Conservation (phyloP, 2,113 vertebrate genomes). For the Eublepharis macularius region DNA sequence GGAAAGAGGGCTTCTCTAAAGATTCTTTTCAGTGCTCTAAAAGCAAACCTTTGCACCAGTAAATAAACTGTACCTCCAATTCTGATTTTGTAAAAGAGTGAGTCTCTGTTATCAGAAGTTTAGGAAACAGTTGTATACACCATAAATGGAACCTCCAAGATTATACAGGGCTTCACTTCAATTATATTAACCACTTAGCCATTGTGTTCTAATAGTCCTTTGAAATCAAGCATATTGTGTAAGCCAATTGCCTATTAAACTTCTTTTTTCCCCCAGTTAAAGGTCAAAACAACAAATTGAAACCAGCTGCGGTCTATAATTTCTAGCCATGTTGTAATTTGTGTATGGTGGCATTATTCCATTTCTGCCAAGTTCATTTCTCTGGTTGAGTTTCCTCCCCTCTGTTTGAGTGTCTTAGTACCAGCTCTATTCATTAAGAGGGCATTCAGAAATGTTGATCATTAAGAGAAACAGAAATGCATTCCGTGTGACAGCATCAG, state of each 20-base stretch:
- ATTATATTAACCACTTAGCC: conserved; percentile 59
- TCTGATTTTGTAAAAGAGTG: not conserved
- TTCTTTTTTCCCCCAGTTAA: conserved; percentile 48
- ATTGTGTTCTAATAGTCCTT: conserved; percentile 47
- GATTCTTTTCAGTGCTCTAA: no score
- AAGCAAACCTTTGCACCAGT: no score
- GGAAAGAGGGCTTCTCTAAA: no score
- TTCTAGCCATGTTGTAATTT: conserved; percentile 51
- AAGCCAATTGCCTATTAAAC: conserved; percentile 70
- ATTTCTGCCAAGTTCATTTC: conserved; percentile 46
- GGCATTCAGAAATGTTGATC: conserved; percentile 15
- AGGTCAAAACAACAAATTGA: conserved; percentile 63
- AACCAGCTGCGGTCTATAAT: conserved; percentile 56
- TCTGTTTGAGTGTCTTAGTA: not conserved
- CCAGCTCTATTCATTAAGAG: conserved; percentile 49
- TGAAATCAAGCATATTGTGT: conserved; percentile 54
- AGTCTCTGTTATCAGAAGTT: not conserved
- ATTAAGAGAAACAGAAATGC: conserved; percentile 5
- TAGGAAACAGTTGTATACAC: fast-evolving
- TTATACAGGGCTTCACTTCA: conserved; percentile 10
- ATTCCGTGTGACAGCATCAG: not conserved
- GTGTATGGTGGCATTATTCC: conserved; percentile 49
- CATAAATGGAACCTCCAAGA: not conserved
- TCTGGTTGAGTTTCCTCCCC: conserved; percentile 37
- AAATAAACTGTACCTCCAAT: not conserved